Percentiles rank a stretch among this genome's conserved stretches.
Evolutionary conservation across 35 echinoderm and acorn worm species (phyloP).

Genomic region (Nesometra sesokonis): DNA sequence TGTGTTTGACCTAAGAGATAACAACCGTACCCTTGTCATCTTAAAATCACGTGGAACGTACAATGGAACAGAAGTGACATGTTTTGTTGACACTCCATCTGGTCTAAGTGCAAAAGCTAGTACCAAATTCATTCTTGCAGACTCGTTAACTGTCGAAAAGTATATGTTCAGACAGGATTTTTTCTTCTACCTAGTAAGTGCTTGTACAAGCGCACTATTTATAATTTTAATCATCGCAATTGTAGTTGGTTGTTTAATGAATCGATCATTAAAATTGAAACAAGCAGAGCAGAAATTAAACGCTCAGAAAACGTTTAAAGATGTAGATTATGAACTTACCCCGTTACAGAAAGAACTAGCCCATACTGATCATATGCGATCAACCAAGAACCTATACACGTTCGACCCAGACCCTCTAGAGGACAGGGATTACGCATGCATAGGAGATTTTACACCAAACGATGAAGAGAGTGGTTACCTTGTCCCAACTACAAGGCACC

Average conservation of each 20-base stretch:
- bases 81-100: background rate
- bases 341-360: background rate
- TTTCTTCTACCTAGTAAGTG: background rate
- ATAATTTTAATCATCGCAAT: background rate
- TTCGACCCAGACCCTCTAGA: background rate
- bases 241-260: background rate
- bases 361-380: background rate
- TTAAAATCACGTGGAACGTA: background rate
- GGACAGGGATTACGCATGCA: background rate
- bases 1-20: background rate
- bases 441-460: background rate
- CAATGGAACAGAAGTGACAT: background rate
- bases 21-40: background rate
- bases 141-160: background rate
- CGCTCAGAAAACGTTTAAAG: background rate
- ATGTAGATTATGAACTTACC: background rate
- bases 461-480: background rate
- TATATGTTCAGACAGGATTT: background rate
- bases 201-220: background rate
- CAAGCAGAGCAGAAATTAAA: background rate
- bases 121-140: background rate
- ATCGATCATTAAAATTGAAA: background rate
- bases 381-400: background rate
- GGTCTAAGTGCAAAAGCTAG: background rate
- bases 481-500: background rate